Evolutionary conservation across 2,888 invertebrate genomes (phyloP), one percentile per base, ranked within the genome.

Genomic region (Sminthurinus aureus): DNA sequence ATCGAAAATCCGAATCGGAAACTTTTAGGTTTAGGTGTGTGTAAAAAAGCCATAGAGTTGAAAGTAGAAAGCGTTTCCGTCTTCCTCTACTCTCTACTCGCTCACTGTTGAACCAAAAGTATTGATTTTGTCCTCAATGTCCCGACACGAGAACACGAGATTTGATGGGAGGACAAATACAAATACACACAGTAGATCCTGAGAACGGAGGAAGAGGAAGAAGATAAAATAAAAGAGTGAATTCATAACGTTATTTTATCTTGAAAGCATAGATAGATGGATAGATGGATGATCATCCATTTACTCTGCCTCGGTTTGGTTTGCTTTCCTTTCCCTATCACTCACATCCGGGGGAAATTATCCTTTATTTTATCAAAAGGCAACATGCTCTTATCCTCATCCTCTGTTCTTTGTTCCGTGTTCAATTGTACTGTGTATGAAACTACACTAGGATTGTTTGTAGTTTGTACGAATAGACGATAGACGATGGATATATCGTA

Each of bases 51-150:
- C 6, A 38, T 38, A 38, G n/a, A n/a, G n/a, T n/a, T n/a, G n/a
- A n/a, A n/a, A n/a, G n/a, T n/a, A 58, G n/a, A 71, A 71, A 71
- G 24, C 26, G 22, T 71, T 71, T 71, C 71, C 24, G 11, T 71
- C 26, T 71, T 24, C 24, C 26, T 71, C 26, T 26, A 20, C 15
- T 15, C 15, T 58, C 58, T 58, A 12, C 58, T 58, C 15, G 11
- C 15, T 69, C 64, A 18, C 1, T 71, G 24, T 26, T 26, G 15
- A 58, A 58, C 18, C 18, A 18, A n/a, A n/a, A 13, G 15, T 58
- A 58, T 58, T 18, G 58, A 58, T 58, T 58, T 58, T 58, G 58
- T 58, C 38, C 3, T 38, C 38, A 38, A 38, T 38, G 38, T 38
- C 38, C 38, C 38, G 38, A 38, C 38, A 38, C 38, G 3, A 38